Evolutionary conservation across 2,888 invertebrate species (phyloP).

Genomic region (Dicroscelio sp.): DNA sequence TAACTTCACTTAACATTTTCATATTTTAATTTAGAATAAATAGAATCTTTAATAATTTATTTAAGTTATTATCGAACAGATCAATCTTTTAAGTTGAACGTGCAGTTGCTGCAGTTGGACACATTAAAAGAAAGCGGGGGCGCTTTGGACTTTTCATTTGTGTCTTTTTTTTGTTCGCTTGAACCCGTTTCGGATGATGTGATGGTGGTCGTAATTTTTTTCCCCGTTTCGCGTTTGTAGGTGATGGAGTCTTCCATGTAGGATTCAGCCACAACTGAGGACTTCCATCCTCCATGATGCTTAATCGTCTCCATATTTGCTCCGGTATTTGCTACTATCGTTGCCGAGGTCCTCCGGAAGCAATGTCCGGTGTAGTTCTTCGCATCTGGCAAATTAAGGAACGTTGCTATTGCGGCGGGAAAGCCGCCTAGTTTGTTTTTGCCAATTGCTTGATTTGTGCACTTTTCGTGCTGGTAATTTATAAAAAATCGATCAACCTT

Average conservation of each 20-base stretch:
- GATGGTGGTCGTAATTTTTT: too few relatives aligned
- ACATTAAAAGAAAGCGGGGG: too few relatives aligned
- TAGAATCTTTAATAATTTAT: too few relatives aligned
- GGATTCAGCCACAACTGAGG: not conserved
- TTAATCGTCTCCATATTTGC: not conserved
- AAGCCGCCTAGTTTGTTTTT: constrained; percentile 10
- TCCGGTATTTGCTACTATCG: constrained; percentile 6
- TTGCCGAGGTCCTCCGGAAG: constrained; percentile 13
- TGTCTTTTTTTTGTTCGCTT: too few relatives aligned
- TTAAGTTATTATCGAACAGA: too few relatives aligned
- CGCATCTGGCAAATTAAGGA: not conserved
- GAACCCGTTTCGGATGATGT: too few relatives aligned
- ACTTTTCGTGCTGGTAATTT: constrained; percentile 8
- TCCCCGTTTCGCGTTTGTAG: not conserved
- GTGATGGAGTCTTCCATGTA: not conserved
- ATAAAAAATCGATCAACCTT: constrained; percentile 11
- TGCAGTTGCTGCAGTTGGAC: too few relatives aligned
- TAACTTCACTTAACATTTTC: too few relatives aligned
- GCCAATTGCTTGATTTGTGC: constrained; percentile 5
- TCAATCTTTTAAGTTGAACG: too few relatives aligned
- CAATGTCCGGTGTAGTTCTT: constrained; percentile 14
- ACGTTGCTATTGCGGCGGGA: not conserved
- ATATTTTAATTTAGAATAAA: too few relatives aligned
- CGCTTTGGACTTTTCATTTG: too few relatives aligned
- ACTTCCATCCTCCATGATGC: not conserved